Percentiles rank a stretch among this genome's conserved stretches.
Conservation (phyloP, 2,113 vertebrate genomes). For the Furnarius figulus region DNA sequence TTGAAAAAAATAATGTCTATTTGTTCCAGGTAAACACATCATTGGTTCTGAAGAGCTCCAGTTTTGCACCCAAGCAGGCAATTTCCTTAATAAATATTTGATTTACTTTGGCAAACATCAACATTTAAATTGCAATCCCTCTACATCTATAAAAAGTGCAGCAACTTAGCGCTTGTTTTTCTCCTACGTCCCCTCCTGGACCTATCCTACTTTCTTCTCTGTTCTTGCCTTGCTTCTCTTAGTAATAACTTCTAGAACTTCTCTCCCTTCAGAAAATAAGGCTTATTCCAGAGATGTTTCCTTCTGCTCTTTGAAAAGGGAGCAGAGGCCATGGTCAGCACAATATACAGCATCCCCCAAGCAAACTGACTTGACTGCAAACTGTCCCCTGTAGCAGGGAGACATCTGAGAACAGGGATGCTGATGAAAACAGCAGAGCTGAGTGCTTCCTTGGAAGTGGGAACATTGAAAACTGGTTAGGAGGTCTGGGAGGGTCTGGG, state of each 20-base stretch:
- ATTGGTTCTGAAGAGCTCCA: not conserved
- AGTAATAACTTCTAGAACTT: not conserved
- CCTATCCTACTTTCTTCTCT: conserved; percentile 35
- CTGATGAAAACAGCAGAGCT: not conserved
- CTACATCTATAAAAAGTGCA: not conserved
- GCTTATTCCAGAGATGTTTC: not conserved
- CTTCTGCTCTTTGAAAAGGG: not conserved
- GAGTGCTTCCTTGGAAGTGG: not conserved
- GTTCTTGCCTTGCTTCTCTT: conserved; percentile 9
- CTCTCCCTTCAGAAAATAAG: not conserved
- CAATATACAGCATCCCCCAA: not conserved
- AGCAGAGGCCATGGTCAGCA: not conserved
- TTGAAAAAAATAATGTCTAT: not conserved
- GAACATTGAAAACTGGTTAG: not conserved
- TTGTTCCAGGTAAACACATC: not conserved
- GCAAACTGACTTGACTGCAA: not conserved
- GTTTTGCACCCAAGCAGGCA: not conserved
- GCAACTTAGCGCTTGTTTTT: not conserved
- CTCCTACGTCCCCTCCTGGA: conserved; percentile 40
- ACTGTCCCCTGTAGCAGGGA: not conserved
- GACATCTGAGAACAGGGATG: not conserved
- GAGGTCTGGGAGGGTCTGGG: not conserved
- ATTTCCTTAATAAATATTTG: conserved; percentile 42
- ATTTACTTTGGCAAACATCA: conserved; percentile 37
- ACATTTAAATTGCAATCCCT: conserved; percentile 23